Base-by-base conservation (phyloP, 2,888 invertebrate species). In the Pherbina coryleti region DNA sequence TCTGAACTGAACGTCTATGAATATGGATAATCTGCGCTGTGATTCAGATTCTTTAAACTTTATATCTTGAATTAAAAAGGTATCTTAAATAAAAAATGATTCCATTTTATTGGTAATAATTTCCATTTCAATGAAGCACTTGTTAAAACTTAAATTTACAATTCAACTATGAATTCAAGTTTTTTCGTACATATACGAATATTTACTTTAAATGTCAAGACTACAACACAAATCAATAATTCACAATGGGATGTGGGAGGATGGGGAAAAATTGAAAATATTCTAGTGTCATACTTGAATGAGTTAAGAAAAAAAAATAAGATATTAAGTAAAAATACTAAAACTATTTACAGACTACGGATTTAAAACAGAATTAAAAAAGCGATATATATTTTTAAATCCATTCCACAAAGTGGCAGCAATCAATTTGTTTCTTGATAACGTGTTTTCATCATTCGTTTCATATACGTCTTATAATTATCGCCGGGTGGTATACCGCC, bases 391-490 rank as follows among this genome's bases (percentile, higher is more conserved):
- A 25, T 76, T 17, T 62, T 28, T 62, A 64, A 75, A 31, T n/a
- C 5, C 28, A 31, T 66, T 7, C 44, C n/a, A 37, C 28, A 70
- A 31, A 31, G 9, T 44, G 37, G 28, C 49, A 25, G 19, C 57
- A 77, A 78, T 83, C 84, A 89, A 8, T 86, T 89, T 78, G 87
- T 88, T 44, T 90, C 90, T n/a, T n/a, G n/a, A 81, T 90, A 90
- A 69, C 90, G 87, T 34, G 88, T 85, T 80, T 90, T 90, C 90
- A 90, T 90, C 90, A 90, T 90, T 79, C 89, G 88, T 81, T 90
- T 90, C 22, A 90, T 90, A 78, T 90, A 90, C 0, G 89, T 86
- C 82, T 90, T 90, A 76, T 90, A 90, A 82, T 90, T 90, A 80
- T 88, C 89, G 2, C 89, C 88, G 31, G 89, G 88, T 8, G 84